A percentile compares a stretch with the other conserved stretches of the same genome.
These are phyloP conservation scores for Brachynemurus nebulosus DNA, from an alignment of 2,888 invertebrate genomes.

Conservation along the genomic window DNA sequence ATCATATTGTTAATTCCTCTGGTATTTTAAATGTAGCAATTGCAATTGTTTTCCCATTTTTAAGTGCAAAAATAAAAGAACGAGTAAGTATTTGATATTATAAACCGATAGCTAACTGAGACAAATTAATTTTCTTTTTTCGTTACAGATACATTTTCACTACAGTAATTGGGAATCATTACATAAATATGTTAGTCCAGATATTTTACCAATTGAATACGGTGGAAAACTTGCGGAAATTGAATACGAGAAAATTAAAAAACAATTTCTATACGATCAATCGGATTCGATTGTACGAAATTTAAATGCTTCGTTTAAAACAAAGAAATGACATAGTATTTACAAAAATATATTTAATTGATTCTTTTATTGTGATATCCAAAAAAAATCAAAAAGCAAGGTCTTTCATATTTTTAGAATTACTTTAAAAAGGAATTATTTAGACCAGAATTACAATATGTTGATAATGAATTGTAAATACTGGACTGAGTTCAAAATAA, in stretches of 20 bases:
- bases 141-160: constrained; percentile 36
- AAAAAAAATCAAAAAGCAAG: too few relatives aligned
- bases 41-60: constrained; percentile 27
- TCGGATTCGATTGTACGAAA: constrained; percentile 11
- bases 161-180: constrained; percentile 36
- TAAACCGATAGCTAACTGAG: not conserved
- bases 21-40: constrained; percentile 23
- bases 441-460: too few relatives aligned
- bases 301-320: not conserved
- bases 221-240: constrained; percentile 38
- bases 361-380: too few relatives aligned
- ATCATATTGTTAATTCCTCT: constrained; percentile 27
- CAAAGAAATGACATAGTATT: not conserved
- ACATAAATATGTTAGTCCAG: constrained; percentile 34
- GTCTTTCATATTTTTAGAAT: too few relatives aligned
- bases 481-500: too few relatives aligned
- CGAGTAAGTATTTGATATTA: constrained; percentile 15
- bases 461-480: too few relatives aligned
- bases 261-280: constrained; percentile 20
- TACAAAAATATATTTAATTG: too few relatives aligned
- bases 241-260: constrained; percentile 18
- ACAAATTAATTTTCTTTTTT: not conserved
- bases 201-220: constrained; percentile 39
- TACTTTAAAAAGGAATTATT: too few relatives aligned
- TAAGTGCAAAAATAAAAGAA: constrained; percentile 23